A percentile compares a stretch with the other conserved stretches of the same genome.
Conservation (phyloP, 2,888 invertebrate species). For the Lycaena phlaeas region DNA sequence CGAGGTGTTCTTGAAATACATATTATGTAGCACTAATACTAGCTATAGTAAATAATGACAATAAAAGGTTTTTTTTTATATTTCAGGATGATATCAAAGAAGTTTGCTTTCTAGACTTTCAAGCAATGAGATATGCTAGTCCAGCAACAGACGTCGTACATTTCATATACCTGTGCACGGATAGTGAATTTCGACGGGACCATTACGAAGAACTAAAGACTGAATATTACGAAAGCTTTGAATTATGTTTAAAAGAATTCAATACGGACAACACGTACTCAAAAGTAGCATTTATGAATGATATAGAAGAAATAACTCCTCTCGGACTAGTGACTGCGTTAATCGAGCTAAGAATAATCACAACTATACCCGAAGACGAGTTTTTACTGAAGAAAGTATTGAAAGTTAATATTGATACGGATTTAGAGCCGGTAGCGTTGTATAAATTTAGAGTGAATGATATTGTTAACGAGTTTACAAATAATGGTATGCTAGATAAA, state of each 20-base stretch:
- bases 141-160: conserved; percentile 49
- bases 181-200: conserved; percentile 41
- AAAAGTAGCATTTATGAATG: conserved; percentile 33
- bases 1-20: no score
- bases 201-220: conserved; percentile 33
- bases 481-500: conserved; percentile 39
- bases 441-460: conserved; percentile 43
- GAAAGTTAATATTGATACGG: background rate
- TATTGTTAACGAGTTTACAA: conserved; percentile 37
- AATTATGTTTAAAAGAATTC: conserved; percentile 32
- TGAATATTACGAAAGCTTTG: conserved; percentile 40
- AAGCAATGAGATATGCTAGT: conserved; percentile 48
- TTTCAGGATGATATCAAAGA: conserved; percentile 36
- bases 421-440: conserved; percentile 20
- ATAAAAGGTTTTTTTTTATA: no score
- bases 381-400: conserved; percentile 15
- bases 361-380: conserved; percentile 13
- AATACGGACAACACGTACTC: conserved; percentile 39
- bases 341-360: conserved; percentile 41
- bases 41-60: no score
- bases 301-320: conserved; percentile 34
- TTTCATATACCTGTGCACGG: conserved; percentile 47
- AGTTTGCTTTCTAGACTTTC: conserved; percentile 52
- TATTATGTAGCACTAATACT: no score
- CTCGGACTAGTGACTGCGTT: conserved; percentile 47